Conservation (phyloP, 2,888 invertebrate genomes). For the Thereva unica region DNA sequence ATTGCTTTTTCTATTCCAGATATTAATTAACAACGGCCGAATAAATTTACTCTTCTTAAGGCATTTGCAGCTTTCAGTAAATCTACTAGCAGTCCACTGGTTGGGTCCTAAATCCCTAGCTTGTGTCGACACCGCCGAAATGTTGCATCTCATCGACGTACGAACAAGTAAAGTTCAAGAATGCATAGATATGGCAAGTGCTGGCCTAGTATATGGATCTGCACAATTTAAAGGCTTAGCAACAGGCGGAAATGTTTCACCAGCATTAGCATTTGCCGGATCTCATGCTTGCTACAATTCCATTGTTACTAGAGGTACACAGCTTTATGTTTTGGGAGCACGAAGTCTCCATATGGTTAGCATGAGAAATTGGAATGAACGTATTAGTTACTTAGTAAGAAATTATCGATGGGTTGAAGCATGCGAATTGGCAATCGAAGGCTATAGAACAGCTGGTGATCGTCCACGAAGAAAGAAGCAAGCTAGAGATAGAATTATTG, state of each 20-base stretch:
- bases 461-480: conserved; percentile 57
- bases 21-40: conserved; percentile 59
- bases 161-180: conserved; percentile 85
- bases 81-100: conserved; percentile 78
- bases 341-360: conserved; percentile 64
- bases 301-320: conserved; percentile 67
- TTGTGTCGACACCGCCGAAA: conserved; percentile 81
- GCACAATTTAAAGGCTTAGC: conserved; percentile 87
- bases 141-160: conserved; percentile 86
- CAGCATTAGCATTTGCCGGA: conserved; percentile 65
- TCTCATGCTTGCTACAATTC: conserved; percentile 74
- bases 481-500: conserved; percentile 56
- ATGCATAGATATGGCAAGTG: conserved; percentile 76
- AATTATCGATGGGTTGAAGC: conserved; percentile 64
- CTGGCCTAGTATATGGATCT: conserved; percentile 83
- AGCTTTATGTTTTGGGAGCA: conserved; percentile 73
- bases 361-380: conserved; percentile 69
- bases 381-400: conserved; percentile 66
- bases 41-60: conserved; percentile 69
- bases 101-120: conserved; percentile 81
- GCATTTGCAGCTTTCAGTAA: conserved; percentile 72
- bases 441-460: conserved; percentile 53
- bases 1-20: conserved; percentile 41
- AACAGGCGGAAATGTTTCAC: conserved; percentile 90
- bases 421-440: conserved; percentile 62